phyloP scores from a whole-genome alignment of 2,888 invertebrate genomes.

The Stenurella melanura region DNA sequence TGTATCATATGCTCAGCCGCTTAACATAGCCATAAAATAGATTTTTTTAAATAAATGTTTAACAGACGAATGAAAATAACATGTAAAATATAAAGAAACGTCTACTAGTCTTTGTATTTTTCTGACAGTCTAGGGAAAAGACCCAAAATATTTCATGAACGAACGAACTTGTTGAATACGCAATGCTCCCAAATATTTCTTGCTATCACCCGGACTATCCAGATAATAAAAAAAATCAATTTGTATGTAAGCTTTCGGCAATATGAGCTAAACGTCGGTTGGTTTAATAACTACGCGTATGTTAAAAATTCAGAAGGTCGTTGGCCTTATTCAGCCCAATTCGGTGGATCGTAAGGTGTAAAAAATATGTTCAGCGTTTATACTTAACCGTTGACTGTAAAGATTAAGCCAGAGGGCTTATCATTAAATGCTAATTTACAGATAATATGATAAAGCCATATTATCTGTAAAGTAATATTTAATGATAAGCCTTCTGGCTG shows the following conservation, averaged over 20 bases:
- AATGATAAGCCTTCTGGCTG: too few species aligned
- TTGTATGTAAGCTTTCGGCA: slow-evolving; percentile 30
- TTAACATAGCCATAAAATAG: too few species aligned
- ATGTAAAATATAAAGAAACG: too few species aligned
- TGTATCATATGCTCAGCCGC: too few species aligned
- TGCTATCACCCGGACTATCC: background rate
- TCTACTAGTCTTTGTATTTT: too few species aligned
- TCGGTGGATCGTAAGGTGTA: slow-evolving; percentile 16
- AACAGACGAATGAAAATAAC: too few species aligned
- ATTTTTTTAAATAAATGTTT: too few species aligned
- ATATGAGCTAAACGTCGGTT: slow-evolving; percentile 19
- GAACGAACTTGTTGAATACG: background rate
- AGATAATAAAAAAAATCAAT: slow-evolving; percentile 28
- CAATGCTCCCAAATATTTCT: background rate
- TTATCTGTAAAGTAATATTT: too few species aligned
- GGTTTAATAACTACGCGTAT: slow-evolving; percentile 24
- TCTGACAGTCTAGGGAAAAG: too few species aligned
- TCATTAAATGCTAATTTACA: background rate
- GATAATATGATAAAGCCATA: too few species aligned
- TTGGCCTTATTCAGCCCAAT: slow-evolving; percentile 17
- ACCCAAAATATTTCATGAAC: too few species aligned
- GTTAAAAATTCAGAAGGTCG: slow-evolving; percentile 21
- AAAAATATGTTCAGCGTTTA: background rate
- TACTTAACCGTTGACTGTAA: background rate
- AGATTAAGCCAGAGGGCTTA: background rate